phyloP scores from a whole-genome alignment of 2,888 invertebrate genomes.

The Meta bourneti region DNA sequence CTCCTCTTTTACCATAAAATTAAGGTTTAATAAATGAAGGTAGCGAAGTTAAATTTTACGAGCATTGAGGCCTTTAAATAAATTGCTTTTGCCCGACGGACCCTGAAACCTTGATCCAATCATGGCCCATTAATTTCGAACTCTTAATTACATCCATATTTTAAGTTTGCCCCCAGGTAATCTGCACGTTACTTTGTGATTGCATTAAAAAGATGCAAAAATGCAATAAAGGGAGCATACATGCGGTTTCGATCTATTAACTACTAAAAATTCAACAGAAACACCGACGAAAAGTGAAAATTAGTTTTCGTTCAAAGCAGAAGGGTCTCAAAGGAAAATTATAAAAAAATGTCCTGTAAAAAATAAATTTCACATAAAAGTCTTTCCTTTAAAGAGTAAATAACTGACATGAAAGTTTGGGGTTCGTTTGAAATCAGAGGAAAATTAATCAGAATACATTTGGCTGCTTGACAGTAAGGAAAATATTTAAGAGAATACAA shows the following conservation, averaged over 20 bases:
- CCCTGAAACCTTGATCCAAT: conserved; percentile 59
- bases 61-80: conserved; percentile 41
- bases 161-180: conserved; percentile 41
- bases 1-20: conserved; percentile 34
- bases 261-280: conserved; percentile 30
- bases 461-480: no score
- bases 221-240: conserved; percentile 25
- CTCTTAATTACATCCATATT: conserved; percentile 68
- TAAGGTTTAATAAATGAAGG: conserved; percentile 53
- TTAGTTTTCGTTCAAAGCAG: conserved; percentile 20
- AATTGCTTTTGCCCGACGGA: conserved; percentile 41
- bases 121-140: conserved; percentile 62
- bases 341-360: not conserved
- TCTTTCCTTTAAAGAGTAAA: no score
- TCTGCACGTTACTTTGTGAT: conserved; percentile 13
- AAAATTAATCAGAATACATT: no score
- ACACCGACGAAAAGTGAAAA: conserved; percentile 18
- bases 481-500: no score
- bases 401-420: not conserved
- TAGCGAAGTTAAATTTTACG: conserved; percentile 46
- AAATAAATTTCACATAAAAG: not conserved
- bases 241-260: conserved; percentile 29
- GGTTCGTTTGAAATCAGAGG: not conserved
- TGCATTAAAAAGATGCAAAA: conserved; percentile 29
- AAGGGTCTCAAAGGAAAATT: conserved; percentile 1